Percentiles rank a stretch among this genome's conserved stretches.
Conservation (phyloP, 2,888 invertebrate species). For the Pelosia muscerda region DNA sequence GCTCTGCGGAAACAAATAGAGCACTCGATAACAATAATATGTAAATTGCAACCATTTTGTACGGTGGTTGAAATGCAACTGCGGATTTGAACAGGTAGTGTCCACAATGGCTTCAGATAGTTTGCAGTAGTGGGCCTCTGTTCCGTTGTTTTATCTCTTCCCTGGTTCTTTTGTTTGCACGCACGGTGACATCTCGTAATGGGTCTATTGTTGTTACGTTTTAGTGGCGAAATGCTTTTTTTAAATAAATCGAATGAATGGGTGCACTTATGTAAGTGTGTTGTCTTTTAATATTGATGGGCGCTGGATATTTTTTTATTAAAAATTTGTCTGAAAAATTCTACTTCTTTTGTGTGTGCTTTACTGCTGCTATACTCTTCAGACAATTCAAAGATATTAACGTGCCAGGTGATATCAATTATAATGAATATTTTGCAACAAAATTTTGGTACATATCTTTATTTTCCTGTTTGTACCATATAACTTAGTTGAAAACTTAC, state of each 20-base stretch:
- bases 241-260: slow-evolving; percentile 43
- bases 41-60: slow-evolving; percentile 71
- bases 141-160: slow-evolving; percentile 82
- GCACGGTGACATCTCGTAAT: slow-evolving; percentile 85
- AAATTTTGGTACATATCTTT: neutral
- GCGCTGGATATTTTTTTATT: neutral
- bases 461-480: no score
- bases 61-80: slow-evolving; percentile 52
- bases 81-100: slow-evolving; percentile 70
- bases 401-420: no score
- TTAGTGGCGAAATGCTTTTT: slow-evolving; percentile 62
- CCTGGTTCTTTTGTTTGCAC: slow-evolving; percentile 82
- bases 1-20: slow-evolving; percentile 64
- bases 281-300: slow-evolving; percentile 13
- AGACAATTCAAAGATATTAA: no score
- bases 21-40: slow-evolving; percentile 56
- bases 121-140: slow-evolving; percentile 63
- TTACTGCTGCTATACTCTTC: no score
- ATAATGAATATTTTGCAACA: neutral
- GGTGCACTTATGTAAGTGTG: slow-evolving; percentile 33
- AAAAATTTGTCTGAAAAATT: neutral
- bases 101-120: slow-evolving; percentile 63
- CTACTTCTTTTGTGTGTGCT: no score
- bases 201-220: slow-evolving; percentile 76
- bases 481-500: no score